A percentile compares a stretch with the other conserved stretches of the same genome.
Conservation (phyloP, 2,113 vertebrate genomes). For the Naja naja region DNA sequence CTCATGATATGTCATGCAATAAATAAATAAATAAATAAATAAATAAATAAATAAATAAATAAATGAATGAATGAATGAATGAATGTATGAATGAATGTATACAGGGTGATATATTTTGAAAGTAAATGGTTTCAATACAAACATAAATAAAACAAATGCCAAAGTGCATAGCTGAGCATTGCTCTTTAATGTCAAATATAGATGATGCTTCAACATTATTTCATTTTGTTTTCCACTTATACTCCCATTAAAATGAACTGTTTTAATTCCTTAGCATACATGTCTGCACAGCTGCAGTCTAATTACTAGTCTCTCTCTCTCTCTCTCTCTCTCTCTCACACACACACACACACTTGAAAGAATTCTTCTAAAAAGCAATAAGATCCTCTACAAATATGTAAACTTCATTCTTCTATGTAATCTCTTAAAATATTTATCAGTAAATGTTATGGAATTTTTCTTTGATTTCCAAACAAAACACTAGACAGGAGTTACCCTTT, state of each 20-base stretch:
- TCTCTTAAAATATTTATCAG: neutral
- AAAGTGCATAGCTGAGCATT: neutral
- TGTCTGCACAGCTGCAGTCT: neutral
- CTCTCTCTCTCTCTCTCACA: neutral
- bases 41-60: too few species aligned
- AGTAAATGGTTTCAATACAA: slow-evolving; percentile 24
- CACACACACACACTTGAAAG: neutral
- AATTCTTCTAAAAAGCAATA: neutral
- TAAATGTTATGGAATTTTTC: neutral
- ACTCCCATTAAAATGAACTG: neutral
- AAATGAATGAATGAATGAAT: too few species aligned
- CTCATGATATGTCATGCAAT: neutral
- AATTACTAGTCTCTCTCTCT: neutral
- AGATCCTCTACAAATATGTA: neutral
- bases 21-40: neutral
- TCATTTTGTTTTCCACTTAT: slow-evolving; percentile 16
- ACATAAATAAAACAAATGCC: slow-evolving; percentile 19
- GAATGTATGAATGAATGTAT: neutral
- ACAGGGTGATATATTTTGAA: slow-evolving; percentile 14
- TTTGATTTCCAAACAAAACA: neutral
- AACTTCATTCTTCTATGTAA: neutral
- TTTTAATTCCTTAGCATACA: neutral
- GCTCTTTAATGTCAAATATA: neutral
- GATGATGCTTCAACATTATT: slow-evolving; percentile 3
- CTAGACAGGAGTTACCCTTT: too few species aligned